Evolutionary conservation across 2,113 vertebrate genomes (phyloP), one percentile per base, ranked within the genome.

Genomic region (Elephantulus edwardii): DNA sequence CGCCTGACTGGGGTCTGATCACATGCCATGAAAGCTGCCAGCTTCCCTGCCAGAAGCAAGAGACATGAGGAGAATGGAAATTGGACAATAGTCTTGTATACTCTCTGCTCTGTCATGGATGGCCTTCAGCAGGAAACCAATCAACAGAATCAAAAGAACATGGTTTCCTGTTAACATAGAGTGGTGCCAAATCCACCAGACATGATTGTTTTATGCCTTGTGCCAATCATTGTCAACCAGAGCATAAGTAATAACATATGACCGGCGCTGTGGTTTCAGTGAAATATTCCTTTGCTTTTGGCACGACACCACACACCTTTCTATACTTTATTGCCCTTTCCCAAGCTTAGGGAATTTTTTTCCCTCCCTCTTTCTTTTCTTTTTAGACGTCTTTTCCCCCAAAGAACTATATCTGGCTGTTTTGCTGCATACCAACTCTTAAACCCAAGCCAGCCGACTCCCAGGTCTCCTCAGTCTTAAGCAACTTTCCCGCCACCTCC

Each of bases 81-180:
- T 93, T 83, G 86, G 83, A 92, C 95, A 90, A 90, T 81, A 85
- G 88, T 89, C 52, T 94, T 95, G 88, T 93, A 58, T 93, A 86
- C 40, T 90, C 91, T 83, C 26, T 50, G 75, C 44, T 80, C 92
- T 83, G 91, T 87, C 85, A 54, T 62, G 90, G 92, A 95, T 88
- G 91, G 91, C 86, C 92, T 95, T 95, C 88, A 76, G 66, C 91
- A 91, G 95, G 92, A 96, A 94, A 86, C 90, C 62, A 95, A 91
- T 88, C 91, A 80, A 81, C 2, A 0, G 79, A 95, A 92, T 95
- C 92, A 90, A 95, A 95, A 91, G 90, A 92, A 91, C 80, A 90
- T 17, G 2, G 82, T 93, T 95, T 96, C 95, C 93, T 89, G 84
- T 95, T 95, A 92, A 86, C 88, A 74, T 1, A 88, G 54, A 83